These are phyloP conservation scores for Grammomys dolichurus DNA, from an alignment of 2,113 vertebrate species.

Conservation along the genomic window DNA sequence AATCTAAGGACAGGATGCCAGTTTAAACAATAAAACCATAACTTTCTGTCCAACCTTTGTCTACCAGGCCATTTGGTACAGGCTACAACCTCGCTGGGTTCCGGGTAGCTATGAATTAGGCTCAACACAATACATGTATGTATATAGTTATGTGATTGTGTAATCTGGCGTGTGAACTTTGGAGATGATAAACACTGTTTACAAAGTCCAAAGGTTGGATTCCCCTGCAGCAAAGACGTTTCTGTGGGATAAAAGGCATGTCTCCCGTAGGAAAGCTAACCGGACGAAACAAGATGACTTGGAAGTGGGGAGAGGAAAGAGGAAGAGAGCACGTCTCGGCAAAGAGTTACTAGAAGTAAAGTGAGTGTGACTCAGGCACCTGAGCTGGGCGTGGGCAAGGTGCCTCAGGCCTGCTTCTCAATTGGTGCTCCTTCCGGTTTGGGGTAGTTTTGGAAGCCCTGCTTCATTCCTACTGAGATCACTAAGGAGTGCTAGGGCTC, in stretches of 20 bases:
- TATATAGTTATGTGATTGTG: neutral
- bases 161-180: neutral
- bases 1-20: neutral
- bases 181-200: neutral
- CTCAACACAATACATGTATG: neutral
- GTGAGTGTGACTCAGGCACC: no score
- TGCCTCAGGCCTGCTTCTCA: neutral
- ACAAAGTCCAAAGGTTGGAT: neutral
- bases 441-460: neutral
- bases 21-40: neutral
- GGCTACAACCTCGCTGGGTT: neutral
- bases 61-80: neutral
- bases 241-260: neutral
- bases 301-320: neutral
- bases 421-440: rapidly evolving
- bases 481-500: neutral
- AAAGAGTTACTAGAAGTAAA: neutral
- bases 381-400: neutral
- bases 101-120: neutral
- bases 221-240: conserved; percentile 15
- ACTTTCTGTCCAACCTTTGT: neutral
- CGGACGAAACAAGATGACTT: neutral
- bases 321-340: no score
- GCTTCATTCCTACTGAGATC: neutral
- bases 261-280: neutral